phyloP scores from a whole-genome alignment of 2,888 invertebrate species.

The Megalurothrips usitatus region DNA sequence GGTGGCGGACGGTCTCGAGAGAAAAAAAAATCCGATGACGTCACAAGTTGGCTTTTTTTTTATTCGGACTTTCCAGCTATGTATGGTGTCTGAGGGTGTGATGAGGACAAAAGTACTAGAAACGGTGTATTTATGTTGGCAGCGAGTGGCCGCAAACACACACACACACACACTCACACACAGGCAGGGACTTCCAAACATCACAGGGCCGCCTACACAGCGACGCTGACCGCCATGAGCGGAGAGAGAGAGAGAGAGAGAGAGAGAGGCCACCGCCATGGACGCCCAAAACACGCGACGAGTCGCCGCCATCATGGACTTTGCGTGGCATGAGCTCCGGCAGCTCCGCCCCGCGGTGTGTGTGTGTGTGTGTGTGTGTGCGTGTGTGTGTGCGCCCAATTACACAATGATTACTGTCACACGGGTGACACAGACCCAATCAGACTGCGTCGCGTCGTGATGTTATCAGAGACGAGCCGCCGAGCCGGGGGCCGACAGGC shows the following conservation, averaged over 20 bases:
- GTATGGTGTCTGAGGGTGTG: no score
- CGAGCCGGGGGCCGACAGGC: background rate
- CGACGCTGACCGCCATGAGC: no score
- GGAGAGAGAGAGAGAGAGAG: background rate
- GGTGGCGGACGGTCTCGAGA: no score
- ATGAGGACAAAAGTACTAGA: no score
- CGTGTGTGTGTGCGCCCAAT: conserved; percentile 7
- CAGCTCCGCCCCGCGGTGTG: conserved; percentile 2
- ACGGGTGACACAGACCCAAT: conserved; percentile 3
- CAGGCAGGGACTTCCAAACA: no score
- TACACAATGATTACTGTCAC: conserved; percentile 26
- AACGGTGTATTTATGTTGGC: no score
- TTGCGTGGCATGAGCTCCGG: background rate
- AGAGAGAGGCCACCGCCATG: background rate
- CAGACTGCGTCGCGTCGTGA: background rate
- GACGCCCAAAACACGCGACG: background rate
- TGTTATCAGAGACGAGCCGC: background rate
- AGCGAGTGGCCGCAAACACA: no score
- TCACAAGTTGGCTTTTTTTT: no score
- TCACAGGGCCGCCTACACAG: no score
- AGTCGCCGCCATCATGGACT: background rate
- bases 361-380: background rate
- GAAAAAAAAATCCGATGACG: no score
- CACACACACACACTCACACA: no score
- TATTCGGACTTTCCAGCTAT: no score